These are phyloP conservation scores for Equus przewalskii DNA, from an alignment of 2,113 vertebrate genomes.

Conservation along the genomic window DNA sequence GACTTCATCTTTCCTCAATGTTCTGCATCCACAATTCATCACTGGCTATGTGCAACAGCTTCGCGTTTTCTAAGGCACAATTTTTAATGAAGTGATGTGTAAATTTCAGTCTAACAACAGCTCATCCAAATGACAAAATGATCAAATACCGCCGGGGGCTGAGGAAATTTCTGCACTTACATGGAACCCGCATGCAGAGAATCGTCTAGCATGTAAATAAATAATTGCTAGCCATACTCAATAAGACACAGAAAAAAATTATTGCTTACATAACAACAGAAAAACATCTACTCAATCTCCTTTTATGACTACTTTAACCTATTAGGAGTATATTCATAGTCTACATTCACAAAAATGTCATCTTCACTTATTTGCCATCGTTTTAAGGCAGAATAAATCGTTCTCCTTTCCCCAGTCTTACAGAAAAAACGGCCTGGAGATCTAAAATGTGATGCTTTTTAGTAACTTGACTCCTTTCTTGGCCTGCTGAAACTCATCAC, in stretches of 20 bases:
- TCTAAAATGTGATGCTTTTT: constrained; percentile 42
- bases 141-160: constrained; percentile 51
- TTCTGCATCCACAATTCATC: constrained; percentile 85
- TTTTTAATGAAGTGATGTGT: constrained; percentile 86
- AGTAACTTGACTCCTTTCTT: constrained; percentile 41
- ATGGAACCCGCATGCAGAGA: constrained; percentile 83
- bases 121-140: constrained; percentile 75
- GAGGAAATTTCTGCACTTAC: constrained; percentile 71
- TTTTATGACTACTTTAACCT: constrained; percentile 78
- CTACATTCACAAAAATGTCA: constrained; percentile 75
- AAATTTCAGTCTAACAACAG: constrained; percentile 79
- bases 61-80: constrained; percentile 96
- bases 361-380: constrained; percentile 66
- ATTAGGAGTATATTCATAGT: constrained; percentile 67
- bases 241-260: constrained; percentile 82
- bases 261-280: constrained; percentile 86
- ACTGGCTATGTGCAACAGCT: constrained; percentile 88
- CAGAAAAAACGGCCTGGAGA: constrained; percentile 56
- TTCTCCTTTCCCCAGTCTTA: constrained; percentile 33
- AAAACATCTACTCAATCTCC: constrained; percentile 75
- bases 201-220: constrained; percentile 86
- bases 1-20: constrained; percentile 82
- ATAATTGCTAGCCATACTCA: constrained; percentile 85
- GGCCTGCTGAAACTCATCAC: constrained; percentile 48
- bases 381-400: constrained; percentile 88